Conservation (phyloP, 2,113 vertebrate species). For the Pomatorhinus ruficollis region DNA sequence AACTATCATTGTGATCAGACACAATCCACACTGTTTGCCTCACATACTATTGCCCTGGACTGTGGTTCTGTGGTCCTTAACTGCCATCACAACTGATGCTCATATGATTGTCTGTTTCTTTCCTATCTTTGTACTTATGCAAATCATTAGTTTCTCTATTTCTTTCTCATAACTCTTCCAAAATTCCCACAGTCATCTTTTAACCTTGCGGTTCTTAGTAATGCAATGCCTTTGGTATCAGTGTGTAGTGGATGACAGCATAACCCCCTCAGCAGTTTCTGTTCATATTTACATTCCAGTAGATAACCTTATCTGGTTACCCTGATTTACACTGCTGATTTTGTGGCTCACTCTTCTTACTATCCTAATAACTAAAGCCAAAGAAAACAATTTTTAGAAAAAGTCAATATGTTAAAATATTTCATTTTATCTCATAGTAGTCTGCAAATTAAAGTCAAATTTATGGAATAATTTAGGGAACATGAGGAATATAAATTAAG, state of each 20-base stretch:
- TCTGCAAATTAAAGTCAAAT: not conserved
- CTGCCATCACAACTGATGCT: not conserved
- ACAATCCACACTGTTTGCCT: not conserved
- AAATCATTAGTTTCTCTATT: not conserved
- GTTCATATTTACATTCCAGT: not conserved
- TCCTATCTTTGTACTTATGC: not conserved
- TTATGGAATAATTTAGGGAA: not conserved
- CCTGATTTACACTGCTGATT: slow-evolving; percentile 4
- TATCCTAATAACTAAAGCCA: not conserved
- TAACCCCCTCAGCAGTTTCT: not conserved
- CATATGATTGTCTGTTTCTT: not conserved
- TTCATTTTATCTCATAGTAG: not conserved
- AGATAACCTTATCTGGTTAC: not conserved
- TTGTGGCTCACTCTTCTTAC: not conserved
- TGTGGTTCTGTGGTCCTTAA: not conserved
- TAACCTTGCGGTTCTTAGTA: not conserved
- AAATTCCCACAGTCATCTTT: not conserved
- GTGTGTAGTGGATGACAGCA: not conserved
- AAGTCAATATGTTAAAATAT: not conserved
- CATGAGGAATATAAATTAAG: not conserved
- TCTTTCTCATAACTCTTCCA: not conserved
- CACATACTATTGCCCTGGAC: not conserved
- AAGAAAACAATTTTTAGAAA: not conserved
- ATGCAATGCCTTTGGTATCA: not conserved
- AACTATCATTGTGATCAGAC: not conserved